These are phyloP conservation scores for Antechinus flavipes DNA, from an alignment of 2,113 vertebrate species.

Conservation along the genomic window DNA sequence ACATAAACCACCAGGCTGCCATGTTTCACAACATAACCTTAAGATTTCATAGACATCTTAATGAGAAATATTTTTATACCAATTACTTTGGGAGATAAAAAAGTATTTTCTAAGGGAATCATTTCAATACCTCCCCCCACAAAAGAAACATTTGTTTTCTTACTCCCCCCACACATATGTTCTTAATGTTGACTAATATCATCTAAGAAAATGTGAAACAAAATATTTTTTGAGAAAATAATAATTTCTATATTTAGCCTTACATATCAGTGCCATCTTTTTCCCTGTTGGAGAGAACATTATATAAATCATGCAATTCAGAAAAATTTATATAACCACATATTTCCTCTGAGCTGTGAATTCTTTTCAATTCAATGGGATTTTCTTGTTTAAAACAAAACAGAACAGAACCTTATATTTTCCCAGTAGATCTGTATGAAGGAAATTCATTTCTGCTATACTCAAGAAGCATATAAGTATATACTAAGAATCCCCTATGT, in stretches of 20 bases:
- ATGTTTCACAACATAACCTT: conserved; percentile 63
- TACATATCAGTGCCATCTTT: conserved; percentile 56
- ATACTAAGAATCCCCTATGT: not conserved
- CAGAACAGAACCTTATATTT: not conserved
- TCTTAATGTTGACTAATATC: conserved; percentile 44
- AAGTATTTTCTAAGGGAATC: conserved; percentile 71
- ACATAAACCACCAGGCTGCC: conserved; percentile 77
- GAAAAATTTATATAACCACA: conserved; percentile 13
- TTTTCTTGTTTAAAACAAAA: conserved; percentile 53
- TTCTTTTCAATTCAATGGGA: not conserved
- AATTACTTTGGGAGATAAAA: conserved; percentile 77
- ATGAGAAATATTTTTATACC: conserved; percentile 73
- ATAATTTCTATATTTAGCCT: conserved; percentile 47
- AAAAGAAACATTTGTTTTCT: conserved; percentile 61
- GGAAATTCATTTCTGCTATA: not conserved
- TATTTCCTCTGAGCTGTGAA: conserved; percentile 14
- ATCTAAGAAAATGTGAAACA: conserved; percentile 59
- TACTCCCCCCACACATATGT: conserved; percentile 35
- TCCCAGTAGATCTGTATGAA: not conserved
- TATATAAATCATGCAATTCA: conserved; percentile 20
- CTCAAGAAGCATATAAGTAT: not conserved
- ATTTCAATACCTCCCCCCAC: conserved; percentile 32
- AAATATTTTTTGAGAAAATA: conserved; percentile 47
- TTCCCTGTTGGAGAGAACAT: conserved; percentile 23
- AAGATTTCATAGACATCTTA: conserved; percentile 79